Evolutionary conservation across 2,797 vertebrate species (phyloP).

Genomic region (Chrysocyon brachyurus): DNA sequence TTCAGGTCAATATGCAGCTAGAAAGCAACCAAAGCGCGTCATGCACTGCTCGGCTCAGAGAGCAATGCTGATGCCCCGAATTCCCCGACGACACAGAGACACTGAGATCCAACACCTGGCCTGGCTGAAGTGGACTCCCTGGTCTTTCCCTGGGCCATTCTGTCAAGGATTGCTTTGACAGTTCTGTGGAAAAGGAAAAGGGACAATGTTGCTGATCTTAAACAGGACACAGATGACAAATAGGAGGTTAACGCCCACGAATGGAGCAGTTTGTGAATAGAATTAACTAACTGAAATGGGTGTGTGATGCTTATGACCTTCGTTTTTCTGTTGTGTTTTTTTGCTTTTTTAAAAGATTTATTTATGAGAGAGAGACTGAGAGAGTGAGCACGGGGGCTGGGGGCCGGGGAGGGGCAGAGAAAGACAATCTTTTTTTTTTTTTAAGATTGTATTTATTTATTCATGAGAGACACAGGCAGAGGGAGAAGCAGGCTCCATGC

Average conservation of each 20-base stretch:
- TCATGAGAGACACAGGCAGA: no score
- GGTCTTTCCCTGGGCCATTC: neutral
- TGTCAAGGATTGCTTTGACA: constrained; percentile 40
- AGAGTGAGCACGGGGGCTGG: rapidly evolving
- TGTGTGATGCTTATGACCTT: neutral
- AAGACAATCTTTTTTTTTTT: neutral
- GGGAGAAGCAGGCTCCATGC: no score
- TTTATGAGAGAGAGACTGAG: neutral
- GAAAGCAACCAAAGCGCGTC: constrained; percentile 13
- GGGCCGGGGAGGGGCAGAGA: neutral
- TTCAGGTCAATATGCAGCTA: neutral
- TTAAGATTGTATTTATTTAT: no score
- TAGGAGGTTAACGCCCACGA: neutral
- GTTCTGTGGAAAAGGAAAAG: neutral
- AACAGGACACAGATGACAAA: constrained; percentile 11
- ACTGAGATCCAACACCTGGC: neutral
- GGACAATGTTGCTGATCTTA: constrained; percentile 24
- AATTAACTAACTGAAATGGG: constrained; percentile 11
- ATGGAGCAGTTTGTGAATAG: neutral
- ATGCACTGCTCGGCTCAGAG: neutral
- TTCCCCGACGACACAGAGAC: neutral
- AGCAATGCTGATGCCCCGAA: neutral
- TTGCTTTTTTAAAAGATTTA: neutral
- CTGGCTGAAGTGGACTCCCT: constrained; percentile 49
- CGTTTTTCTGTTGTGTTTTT: neutral